Base-by-base conservation (phyloP, 1,140 invertebrate species). In the Hylaeus volcanicus region DNA sequence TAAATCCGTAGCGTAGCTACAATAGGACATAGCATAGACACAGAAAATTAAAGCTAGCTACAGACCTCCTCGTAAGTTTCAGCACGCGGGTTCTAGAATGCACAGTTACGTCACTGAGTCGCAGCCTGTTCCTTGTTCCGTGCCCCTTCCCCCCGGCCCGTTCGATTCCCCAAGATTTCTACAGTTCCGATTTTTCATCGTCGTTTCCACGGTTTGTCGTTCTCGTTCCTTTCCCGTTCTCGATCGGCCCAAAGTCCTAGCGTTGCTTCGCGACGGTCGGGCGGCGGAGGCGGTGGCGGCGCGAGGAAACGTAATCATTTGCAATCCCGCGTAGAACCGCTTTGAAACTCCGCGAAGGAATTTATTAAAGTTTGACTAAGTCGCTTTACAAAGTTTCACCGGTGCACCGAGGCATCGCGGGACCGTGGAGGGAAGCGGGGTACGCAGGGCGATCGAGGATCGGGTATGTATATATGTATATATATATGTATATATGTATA, bases 291-390 rank as follows among this genome's bases (percentile, higher is more conserved):
- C 26, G 26, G 26, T 26, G 26, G 26, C 26, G 26, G 58, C 53
- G 80, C 73, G 43, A 71, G 55, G 83, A 86, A 86, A 86, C 86
- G 89, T 89, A 90, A 91, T 90, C 89, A 90, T 91, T 91, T 90
- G 90, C 90, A 90, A 91, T 91, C 88, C 86, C 86, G 88, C 88
- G 85, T 90, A 88, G 87, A 90, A 91, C 90, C 86, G 88, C 89
- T 91, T 90, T 90, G 84, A 91, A 92, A 92, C 88, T 92, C 85
- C 79, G 88, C 87, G 89, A 88, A 91, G 91, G 91, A 92, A 92
- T 92, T 92, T 92, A 92, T 92, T 92, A 92, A 92, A 92, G 88
- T 92, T 91, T 88, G 87, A 90, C 85, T 90, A 91, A 92, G 90
- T 92, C 90, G 91, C 91, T 92, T 91, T 91, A 91, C 90, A 90